phyloP scores from a whole-genome alignment of 2,113 vertebrate species.

The Vimba vimba region DNA sequence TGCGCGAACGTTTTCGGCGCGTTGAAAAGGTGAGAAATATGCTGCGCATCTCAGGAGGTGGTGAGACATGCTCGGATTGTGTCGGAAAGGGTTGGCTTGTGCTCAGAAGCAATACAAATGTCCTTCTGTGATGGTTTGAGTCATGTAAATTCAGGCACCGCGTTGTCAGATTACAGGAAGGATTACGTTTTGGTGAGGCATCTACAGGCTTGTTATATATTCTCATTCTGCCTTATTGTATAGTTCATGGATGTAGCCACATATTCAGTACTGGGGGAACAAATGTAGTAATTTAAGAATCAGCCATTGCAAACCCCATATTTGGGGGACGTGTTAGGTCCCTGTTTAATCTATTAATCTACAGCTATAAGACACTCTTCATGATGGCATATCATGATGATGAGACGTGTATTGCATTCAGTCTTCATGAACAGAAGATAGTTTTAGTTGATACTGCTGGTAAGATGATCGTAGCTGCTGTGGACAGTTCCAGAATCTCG shows the following conservation, averaged over 20 bases:
- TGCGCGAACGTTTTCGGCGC: slow-evolving; percentile 81
- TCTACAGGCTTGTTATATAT: neutral
- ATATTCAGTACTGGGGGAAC: neutral
- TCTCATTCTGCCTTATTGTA: neutral
- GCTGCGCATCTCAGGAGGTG: slow-evolving; percentile 49
- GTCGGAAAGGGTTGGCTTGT: slow-evolving; percentile 11
- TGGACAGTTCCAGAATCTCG: slow-evolving; percentile 14
- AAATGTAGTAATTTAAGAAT: neutral
- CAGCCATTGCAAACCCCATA: neutral
- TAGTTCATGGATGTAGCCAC: neutral
- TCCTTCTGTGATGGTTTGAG: neutral
- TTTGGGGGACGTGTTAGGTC: neutral
- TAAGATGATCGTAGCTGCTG: neutral
- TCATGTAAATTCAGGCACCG: neutral
- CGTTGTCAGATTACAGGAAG: neutral
- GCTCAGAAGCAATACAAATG: slow-evolving; percentile 9
- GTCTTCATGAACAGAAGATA: neutral
- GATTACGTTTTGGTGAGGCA: neutral
- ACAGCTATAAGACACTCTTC: neutral
- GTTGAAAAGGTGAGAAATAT: slow-evolving; percentile 78
- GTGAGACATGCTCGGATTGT: slow-evolving; percentile 39
- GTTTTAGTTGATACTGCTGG: neutral
- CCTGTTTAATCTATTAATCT: neutral
- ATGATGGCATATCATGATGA: neutral
- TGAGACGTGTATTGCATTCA: neutral